Conservation (phyloP, 2,888 invertebrate species). For the Euplagia quadripunctaria region DNA sequence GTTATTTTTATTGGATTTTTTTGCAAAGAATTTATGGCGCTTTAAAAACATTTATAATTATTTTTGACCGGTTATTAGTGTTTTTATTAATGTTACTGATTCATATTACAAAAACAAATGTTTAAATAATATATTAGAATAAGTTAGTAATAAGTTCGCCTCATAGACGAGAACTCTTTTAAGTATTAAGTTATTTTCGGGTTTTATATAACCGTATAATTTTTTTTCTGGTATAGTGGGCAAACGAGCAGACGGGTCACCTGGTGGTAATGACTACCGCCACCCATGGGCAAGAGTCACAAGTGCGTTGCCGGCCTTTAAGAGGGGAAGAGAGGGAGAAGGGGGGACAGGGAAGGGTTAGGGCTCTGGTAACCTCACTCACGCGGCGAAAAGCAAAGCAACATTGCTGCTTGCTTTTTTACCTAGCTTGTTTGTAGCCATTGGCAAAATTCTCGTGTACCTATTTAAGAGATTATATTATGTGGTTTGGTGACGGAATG, state of each 20-base stretch:
- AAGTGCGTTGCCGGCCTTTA: too few species aligned
- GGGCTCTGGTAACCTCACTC: too few species aligned
- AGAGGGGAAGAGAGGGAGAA: too few species aligned
- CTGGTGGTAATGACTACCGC: too few species aligned
- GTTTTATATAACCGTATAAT: too few species aligned
- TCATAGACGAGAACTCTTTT: not conserved
- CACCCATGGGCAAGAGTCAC: too few species aligned
- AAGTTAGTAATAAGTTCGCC: not conserved
- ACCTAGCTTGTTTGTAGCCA: not conserved
- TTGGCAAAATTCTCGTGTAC: not conserved
- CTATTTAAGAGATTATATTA: not conserved
- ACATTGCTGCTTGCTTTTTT: not conserved
- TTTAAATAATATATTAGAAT: not conserved
- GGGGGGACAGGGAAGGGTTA: too few species aligned
- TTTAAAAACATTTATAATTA: not conserved
- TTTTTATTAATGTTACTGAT: not conserved
- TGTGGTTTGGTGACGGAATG: constrained; percentile 39
- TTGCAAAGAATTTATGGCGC: not conserved
- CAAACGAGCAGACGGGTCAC: too few species aligned
- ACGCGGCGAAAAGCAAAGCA: too few species aligned
- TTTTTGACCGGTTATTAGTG: not conserved
- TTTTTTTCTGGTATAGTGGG: too few species aligned
- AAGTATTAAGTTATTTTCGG: not conserved
- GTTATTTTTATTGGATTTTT: not conserved
- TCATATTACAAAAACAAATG: not conserved